Evolutionary conservation across 2,797 vertebrate species (phyloP).

Genomic region (Xenopus petersii): DNA sequence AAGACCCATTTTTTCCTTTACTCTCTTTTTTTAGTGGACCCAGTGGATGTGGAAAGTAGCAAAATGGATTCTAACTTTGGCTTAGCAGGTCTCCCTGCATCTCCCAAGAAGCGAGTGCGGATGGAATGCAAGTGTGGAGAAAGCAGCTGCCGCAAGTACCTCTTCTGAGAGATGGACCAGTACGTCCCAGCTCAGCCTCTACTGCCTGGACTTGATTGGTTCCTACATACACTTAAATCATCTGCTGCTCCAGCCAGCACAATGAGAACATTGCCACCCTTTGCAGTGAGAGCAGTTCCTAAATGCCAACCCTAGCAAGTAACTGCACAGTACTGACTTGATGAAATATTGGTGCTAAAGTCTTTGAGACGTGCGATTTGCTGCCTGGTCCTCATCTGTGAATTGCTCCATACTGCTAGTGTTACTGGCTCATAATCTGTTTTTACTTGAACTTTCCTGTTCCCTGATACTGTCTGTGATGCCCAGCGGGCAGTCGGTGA

Average conservation of each 20-base stretch:
- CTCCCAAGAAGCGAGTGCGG: conserved; percentile 76
- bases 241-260: not conserved
- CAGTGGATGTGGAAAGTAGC: conserved; percentile 83
- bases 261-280: not conserved
- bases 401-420: too few species aligned
- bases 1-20: too few species aligned
- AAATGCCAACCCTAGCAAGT: not conserved
- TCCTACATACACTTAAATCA: not conserved
- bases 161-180: conserved; percentile 67
- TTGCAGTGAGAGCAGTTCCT: not conserved
- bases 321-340: not conserved
- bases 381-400: not conserved
- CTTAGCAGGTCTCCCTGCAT: conserved; percentile 70
- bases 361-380: not conserved
- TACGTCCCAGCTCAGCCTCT: too few species aligned
- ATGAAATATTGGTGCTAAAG: conserved; percentile 34
- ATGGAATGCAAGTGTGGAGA: conserved; percentile 88
- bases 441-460: too few species aligned
- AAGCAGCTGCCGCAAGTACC: conserved; percentile 80
- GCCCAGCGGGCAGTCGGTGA: too few species aligned
- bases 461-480: too few species aligned
- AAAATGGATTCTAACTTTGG: conserved; percentile 88
- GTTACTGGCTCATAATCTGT: too few species aligned
- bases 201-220: too few species aligned
- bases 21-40: conserved; percentile 71